Percentiles rank a stretch among this genome's conserved stretches.
These are phyloP conservation scores for Tetheella fluctuosa DNA, from an alignment of 2,888 invertebrate genomes.

Conservation along the genomic window DNA sequence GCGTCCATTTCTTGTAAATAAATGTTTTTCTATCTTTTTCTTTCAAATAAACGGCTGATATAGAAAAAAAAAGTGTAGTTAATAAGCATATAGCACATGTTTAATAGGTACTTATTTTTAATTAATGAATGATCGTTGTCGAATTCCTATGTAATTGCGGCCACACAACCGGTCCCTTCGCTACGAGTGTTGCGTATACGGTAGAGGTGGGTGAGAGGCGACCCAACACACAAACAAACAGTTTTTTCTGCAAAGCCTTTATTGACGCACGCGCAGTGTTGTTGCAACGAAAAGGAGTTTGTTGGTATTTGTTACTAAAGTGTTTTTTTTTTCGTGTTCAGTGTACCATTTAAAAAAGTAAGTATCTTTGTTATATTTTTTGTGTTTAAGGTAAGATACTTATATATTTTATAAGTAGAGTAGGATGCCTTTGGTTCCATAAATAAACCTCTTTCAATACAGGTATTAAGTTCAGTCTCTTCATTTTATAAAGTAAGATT, in stretches of 20 bases:
- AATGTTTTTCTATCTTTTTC: too few species aligned
- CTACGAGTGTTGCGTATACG: conserved; percentile 28
- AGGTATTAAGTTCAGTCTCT: too few species aligned
- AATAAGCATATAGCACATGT: too few species aligned
- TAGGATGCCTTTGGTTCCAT: too few species aligned
- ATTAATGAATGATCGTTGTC: too few species aligned
- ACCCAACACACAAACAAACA: conserved; percentile 34
- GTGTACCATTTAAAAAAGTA: conserved; percentile 8
- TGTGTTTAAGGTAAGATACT: not conserved
- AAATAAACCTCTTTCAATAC: too few species aligned
- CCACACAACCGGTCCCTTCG: conserved; percentile 44
- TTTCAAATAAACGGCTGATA: too few species aligned
- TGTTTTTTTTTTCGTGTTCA: not conserved
- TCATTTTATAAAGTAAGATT: too few species aligned
- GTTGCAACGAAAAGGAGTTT: not conserved
- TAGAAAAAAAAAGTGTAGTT: too few species aligned
- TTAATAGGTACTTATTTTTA: too few species aligned
- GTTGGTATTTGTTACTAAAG: not conserved
- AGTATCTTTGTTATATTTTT: conserved; percentile 2
- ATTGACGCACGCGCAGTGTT: conserved; percentile 44
- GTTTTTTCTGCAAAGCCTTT: conserved; percentile 52
- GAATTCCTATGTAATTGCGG: conserved; percentile 46
- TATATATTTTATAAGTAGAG: too few species aligned
- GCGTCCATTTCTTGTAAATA: too few species aligned
- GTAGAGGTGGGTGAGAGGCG: conserved; percentile 22